A percentile compares a stretch with the other conserved stretches of the same genome.
Conservation (phyloP, 2,113 vertebrate genomes). For the Scartelaos histophorus region DNA sequence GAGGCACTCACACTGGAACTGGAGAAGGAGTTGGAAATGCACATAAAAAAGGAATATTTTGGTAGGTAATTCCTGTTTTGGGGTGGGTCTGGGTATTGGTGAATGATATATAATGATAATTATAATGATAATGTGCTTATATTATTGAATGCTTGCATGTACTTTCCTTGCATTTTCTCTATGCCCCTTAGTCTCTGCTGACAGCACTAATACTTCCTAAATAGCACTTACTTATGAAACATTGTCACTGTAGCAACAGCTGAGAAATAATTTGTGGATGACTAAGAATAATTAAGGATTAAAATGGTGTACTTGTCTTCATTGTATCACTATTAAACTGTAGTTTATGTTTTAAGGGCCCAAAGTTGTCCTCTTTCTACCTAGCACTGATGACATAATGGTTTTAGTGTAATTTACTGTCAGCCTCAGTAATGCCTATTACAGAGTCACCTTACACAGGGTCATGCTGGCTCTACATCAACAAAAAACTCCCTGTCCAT, state of each 20-base stretch:
- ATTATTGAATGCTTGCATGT: too few species aligned
- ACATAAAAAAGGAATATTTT: conserved; percentile 96
- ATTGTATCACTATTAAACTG: conserved; percentile 14
- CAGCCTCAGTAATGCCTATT: too few species aligned
- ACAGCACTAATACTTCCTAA: too few species aligned
- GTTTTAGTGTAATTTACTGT: neutral
- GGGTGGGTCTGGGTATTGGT: neutral
- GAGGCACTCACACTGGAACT: conserved; percentile 95
- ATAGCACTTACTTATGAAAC: too few species aligned
- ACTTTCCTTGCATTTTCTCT: too few species aligned
- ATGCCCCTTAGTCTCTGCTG: too few species aligned
- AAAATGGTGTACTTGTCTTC: neutral
- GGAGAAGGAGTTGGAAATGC: conserved; percentile 95
- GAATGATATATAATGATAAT: too few species aligned
- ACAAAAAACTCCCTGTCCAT: too few species aligned
- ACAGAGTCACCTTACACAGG: neutral
- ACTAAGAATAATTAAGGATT: neutral
- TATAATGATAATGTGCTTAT: too few species aligned
- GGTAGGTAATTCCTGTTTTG: conserved; percentile 78
- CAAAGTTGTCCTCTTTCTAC: neutral
- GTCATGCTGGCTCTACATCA: neutral
- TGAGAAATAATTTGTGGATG: too few species aligned
- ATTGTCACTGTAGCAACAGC: too few species aligned
- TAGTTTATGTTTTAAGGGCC: neutral
- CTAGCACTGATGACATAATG: neutral